Conservation (phyloP, 1,140 invertebrate species). For the Sesamia nonagrioides region DNA sequence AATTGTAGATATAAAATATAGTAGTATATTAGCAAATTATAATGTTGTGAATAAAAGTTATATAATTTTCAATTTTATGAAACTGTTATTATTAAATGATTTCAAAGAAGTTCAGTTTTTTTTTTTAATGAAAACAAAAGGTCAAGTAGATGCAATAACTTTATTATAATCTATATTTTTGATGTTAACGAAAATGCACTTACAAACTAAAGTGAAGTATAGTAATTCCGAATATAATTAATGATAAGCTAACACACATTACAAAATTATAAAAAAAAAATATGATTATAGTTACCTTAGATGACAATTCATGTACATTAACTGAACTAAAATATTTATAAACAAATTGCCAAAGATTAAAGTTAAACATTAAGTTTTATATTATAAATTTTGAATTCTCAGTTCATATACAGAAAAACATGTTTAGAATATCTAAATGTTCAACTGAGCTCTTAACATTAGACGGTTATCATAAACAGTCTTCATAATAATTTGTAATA, state of each 20-base stretch:
- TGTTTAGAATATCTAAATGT: conserved; percentile 38
- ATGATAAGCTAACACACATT: conserved; percentile 25
- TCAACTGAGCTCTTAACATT: conserved; percentile 57
- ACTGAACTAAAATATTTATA: not conserved
- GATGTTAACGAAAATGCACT: conserved; percentile 27
- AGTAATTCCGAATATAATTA: conserved; percentile 20
- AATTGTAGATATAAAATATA: conserved; percentile 42
- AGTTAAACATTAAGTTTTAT: conserved; percentile 20
- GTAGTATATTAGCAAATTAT: conserved; percentile 34
- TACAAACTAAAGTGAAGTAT: conserved; percentile 25
- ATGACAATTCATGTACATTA: conserved; percentile 16
- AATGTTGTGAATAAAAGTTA: conserved; percentile 54
- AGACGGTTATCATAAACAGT: conserved; percentile 49
- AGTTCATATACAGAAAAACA: conserved; percentile 2
- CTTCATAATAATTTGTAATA: conserved; percentile 53
- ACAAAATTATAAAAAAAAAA: conserved; percentile 34
- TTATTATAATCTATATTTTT: conserved; percentile 44
- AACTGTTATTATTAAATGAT: conserved; percentile 76
- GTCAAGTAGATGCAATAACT: conserved; percentile 26
- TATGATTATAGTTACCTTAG: conserved; percentile 33
- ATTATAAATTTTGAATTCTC: conserved; percentile 25
- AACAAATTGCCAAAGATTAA: conserved; percentile 23
- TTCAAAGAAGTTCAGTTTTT: conserved; percentile 30
- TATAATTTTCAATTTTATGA: conserved; percentile 66
- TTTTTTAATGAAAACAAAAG: conserved; percentile 5